These are phyloP conservation scores for Colletes collaris DNA, from an alignment of 2,888 invertebrate genomes.

Conservation along the genomic window DNA sequence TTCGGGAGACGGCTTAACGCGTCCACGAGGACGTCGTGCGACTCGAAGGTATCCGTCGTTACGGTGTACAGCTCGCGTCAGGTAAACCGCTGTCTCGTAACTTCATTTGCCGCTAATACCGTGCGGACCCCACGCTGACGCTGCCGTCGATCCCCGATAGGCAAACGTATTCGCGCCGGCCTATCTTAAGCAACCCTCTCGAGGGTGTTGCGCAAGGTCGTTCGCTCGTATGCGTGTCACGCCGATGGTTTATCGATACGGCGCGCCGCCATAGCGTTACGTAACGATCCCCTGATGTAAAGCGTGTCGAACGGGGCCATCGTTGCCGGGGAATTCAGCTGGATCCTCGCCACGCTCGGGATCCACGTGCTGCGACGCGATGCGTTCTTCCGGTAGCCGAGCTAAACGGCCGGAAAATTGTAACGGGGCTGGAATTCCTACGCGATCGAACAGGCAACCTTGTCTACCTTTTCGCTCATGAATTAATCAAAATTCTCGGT, in stretches of 20 bases:
- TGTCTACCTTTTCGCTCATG: too few relatives aligned
- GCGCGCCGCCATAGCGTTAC: conserved; percentile 23
- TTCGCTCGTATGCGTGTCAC: conserved; percentile 42
- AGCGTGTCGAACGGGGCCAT: neutral
- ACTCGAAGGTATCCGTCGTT: conserved; percentile 63
- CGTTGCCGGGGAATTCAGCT: too few relatives aligned
- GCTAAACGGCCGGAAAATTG: too few relatives aligned
- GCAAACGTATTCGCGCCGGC: conserved; percentile 36
- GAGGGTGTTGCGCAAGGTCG: conserved; percentile 43
- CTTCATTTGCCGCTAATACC: conserved; percentile 69
- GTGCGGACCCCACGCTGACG: conserved; percentile 38
- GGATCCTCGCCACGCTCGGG: too few relatives aligned
- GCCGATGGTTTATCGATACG: conserved; percentile 63
- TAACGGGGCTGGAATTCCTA: too few relatives aligned
- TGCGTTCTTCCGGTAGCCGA: too few relatives aligned
- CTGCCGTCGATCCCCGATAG: conserved; percentile 48
- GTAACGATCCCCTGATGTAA: conserved; percentile 38
- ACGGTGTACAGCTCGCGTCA: conserved; percentile 48
- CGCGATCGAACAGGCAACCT: too few relatives aligned
- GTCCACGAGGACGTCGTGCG: too few relatives aligned
- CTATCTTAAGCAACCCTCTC: conserved; percentile 56
- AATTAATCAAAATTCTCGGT: too few relatives aligned
- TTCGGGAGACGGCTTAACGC: conserved; percentile 53
- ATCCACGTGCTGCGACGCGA: too few relatives aligned
- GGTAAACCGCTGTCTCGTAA: conserved; percentile 70